Conservation (phyloP, 1,140 invertebrate genomes). For the Hyles euphorbiae region DNA sequence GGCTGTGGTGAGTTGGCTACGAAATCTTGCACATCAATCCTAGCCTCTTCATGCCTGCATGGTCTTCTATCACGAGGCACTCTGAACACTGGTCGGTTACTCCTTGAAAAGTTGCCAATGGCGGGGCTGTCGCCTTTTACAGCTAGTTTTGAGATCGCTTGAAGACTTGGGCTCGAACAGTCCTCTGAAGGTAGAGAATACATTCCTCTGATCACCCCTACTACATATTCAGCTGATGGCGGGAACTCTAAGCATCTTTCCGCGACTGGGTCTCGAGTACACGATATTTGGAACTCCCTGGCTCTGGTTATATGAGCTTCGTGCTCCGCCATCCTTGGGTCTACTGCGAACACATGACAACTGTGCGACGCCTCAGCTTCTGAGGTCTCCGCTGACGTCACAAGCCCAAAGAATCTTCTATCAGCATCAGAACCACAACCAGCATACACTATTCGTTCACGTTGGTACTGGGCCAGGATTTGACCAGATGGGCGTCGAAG, state of each 20-base stretch:
- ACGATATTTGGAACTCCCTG: constrained; percentile 85
- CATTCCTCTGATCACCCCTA: constrained; percentile 83
- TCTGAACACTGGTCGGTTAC: constrained; percentile 49
- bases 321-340: constrained; percentile 90
- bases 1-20: constrained; percentile 87
- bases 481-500: constrained; percentile 82
- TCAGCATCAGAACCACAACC: constrained; percentile 93
- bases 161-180: constrained; percentile 53
- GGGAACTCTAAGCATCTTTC: constrained; percentile 92
- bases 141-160: constrained; percentile 65
- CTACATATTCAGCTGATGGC: constrained; percentile 89
- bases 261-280: constrained; percentile 81
- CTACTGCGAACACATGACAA: constrained; percentile 96
- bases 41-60: constrained; percentile 45
- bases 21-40: constrained; percentile 54
- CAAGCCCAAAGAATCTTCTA: constrained; percentile 93
- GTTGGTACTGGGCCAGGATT: constrained; percentile 82
- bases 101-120: constrained; percentile 51
- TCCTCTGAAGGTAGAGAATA: constrained; percentile 76
- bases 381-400: constrained; percentile 79
- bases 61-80: constrained; percentile 45
- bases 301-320: constrained; percentile 85
- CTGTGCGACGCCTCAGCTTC: constrained; percentile 83
- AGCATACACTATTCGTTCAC: constrained; percentile 90
- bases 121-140: constrained; percentile 59